Base-by-base conservation (phyloP, 2,888 invertebrate species). In the Trachelus stipa region DNA sequence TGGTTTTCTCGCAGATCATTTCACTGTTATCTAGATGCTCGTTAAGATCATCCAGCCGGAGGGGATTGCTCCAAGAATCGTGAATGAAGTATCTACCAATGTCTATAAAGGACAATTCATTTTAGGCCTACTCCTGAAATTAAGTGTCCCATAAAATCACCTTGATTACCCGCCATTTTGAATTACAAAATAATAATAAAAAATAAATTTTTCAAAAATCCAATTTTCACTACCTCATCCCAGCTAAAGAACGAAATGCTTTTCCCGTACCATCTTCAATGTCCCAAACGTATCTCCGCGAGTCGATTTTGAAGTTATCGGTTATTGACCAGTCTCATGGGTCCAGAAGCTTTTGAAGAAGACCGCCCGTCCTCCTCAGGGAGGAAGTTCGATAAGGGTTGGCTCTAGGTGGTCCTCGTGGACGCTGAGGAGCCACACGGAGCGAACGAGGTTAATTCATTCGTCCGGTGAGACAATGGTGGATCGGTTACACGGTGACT, bases 1-100 rank as follows among this genome's bases (percentile, higher is more conserved):
- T 84, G 88, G 86, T 88, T 89, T 87, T 86, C 87, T 88, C 87
- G 85, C 86, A 84, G 87, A 88, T 88, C 88, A 88, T 88, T 88
- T 87, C 87, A 85, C 85, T 84, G 85, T 89, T 87, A 87, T 88
- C 88, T 85, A 83, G 89, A 88, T 88, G 86, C 86, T 89, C 88
- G 88, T 89, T 89, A 89, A 88, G 87, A 86, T 86, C 88, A 87
- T 87, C 83, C 85, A 34, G 31, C 71, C 71, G 9, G 9, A 15
- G 56, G 56, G 9, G 15, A 56, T 56, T 56, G 56, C 56, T 23
- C 15, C 23, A 56, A 23, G 23, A 56, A 23, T 56, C 56, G 56
- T 56, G 23, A 56, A 56, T 56, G 56, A 56, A 56, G 23, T 56
- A 23, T 56, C 56, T 56, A 9, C 56, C 56, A 9, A 2, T 56